Percentiles rank a stretch among this genome's conserved stretches.
Conservation (phyloP, 2,888 invertebrate genomes). For the Philereme transversata region DNA sequence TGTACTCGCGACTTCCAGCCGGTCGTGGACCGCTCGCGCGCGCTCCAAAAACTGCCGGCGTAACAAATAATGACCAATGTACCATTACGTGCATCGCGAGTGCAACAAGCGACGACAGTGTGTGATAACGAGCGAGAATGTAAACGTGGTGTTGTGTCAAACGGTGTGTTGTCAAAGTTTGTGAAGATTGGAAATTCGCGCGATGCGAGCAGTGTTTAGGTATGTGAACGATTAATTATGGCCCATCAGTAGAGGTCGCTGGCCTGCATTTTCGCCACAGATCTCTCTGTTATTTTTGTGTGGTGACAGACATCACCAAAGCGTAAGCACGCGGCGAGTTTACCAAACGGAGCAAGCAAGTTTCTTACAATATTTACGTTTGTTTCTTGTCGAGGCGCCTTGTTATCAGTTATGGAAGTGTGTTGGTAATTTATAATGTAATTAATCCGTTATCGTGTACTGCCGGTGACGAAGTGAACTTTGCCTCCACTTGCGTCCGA, state of each 20-base stretch:
- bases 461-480: conserved; percentile 63
- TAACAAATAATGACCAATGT: conserved; percentile 81
- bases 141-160: conserved; percentile 79
- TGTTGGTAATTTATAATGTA: conserved; percentile 80
- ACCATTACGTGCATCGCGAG: conserved; percentile 77
- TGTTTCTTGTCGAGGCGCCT: conserved; percentile 42
- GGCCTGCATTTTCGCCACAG: conserved; percentile 71
- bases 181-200: conserved; percentile 72
- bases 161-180: conserved; percentile 60
- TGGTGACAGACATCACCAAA: conserved; percentile 48
- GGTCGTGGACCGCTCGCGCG: conserved; percentile 55
- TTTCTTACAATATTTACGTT: conserved; percentile 51
- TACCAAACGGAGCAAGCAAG: conserved; percentile 32
- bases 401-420: conserved; percentile 75
- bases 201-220: conserved; percentile 78
- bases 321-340: not conserved
- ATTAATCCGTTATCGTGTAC: conserved; percentile 76
- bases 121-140: conserved; percentile 79
- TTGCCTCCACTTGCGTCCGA: conserved; percentile 56
- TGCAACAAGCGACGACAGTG: conserved; percentile 79
- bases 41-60: conserved; percentile 71
- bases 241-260: conserved; percentile 73
- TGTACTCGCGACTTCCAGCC: conserved; percentile 71
- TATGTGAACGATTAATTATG: conserved; percentile 81
- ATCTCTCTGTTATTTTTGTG: conserved; percentile 58